Base-by-base conservation (phyloP, 2,797 vertebrate species). In the Sebastiscus tertius region DNA sequence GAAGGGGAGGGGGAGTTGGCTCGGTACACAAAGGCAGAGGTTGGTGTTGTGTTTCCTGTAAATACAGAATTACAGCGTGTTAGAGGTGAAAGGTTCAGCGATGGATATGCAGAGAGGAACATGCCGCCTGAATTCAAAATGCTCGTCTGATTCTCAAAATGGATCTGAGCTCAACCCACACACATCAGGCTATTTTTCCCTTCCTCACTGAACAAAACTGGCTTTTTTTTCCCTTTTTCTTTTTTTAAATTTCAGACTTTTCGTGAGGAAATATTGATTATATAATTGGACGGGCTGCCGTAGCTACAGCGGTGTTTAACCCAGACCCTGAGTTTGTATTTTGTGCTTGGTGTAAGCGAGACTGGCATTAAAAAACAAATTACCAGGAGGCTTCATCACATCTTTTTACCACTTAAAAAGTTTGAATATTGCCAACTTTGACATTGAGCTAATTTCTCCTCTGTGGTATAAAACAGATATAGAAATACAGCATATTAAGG, bases 41-140 rank as follows among this genome's bases (percentile, higher is more conserved):
- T 91, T 88, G 89, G 88, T 89, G 91, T 92, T 87, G 88, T 83
- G 89, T 91, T 92, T 91, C 90, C 91, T 93, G 92, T 93, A 93
- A 93, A 93, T 89, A 90, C 89, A 91, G 89, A 91, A 88, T 91
- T 82, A 88, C 90, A 88, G 90, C 84, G 66, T 86, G 91, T 89
- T 88, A 3, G 91, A 85, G 92, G 91, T 89, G 88, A 90, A 88
- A 46, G 88, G 92, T 87, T 88, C 79, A 85, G 87, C 79, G 77
- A 75, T 85, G 86, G 86, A 84, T 88, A 91, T 89, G 91, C 90
- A 92, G 88, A 92, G 87, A 90, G 75, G 63, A 89, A 84, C 82
- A 84, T 68, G 85, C 83, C 73, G 90, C 84, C 79, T 64, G 92
- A 89, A 90, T 91, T 91, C 80, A 86, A 88, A 93, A 90, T 36